Evolutionary conservation across 2,888 invertebrate genomes (phyloP).

Genomic region (Coelogynopora nodosa): DNA sequence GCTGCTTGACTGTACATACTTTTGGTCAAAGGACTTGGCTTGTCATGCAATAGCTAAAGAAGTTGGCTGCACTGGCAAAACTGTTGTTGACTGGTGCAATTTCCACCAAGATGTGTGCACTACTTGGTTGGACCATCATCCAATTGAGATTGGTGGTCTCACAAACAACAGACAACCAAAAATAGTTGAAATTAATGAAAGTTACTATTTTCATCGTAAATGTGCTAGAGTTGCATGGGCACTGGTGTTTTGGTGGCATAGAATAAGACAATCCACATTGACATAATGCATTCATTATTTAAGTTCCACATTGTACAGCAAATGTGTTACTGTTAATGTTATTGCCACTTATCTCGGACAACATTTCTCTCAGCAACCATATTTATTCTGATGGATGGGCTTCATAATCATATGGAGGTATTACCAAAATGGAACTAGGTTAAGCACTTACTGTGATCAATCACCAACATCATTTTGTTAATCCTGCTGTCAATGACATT

Average conservation of each 20-base stretch:
- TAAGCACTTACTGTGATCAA: slow-evolving; percentile 21
- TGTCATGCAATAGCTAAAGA: not conserved
- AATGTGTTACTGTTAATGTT: not conserved
- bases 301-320: not conserved
- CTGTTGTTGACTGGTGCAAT: not conserved
- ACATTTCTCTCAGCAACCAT: not conserved
- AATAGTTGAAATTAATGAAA: not conserved
- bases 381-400: slow-evolving; percentile 8
- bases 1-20: not conserved
- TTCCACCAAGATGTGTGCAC: not conserved
- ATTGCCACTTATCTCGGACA: not conserved
- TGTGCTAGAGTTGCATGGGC: not conserved
- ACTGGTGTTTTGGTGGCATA: not conserved
- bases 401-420: no score
- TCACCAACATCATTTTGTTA: not conserved
- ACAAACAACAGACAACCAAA: not conserved
- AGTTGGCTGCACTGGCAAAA: not conserved
- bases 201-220: not conserved
- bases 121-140: not conserved
- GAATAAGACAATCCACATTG: not conserved
- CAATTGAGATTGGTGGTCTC: not conserved
- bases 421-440: not conserved
- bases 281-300: not conserved
- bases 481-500: slow-evolving; percentile 8
- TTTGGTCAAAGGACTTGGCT: not conserved